Percentiles rank a stretch among this genome's conserved stretches.
These are phyloP conservation scores for Oithona nana DNA, from an alignment of 2,888 invertebrate species.

Conservation along the genomic window DNA sequence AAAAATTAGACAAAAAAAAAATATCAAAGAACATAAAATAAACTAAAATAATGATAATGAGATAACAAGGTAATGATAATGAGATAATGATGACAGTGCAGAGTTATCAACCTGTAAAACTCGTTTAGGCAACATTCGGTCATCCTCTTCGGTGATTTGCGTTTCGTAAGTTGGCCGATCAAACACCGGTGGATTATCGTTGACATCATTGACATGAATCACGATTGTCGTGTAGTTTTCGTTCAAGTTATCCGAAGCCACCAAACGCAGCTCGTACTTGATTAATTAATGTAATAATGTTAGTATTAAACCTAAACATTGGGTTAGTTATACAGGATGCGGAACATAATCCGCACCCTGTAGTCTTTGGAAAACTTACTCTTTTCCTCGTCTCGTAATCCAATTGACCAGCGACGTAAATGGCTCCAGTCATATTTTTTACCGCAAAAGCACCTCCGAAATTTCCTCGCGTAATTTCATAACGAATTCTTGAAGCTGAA, in stretches of 20 bases:
- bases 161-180: conserved; percentile 82
- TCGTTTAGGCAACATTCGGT: conserved; percentile 77
- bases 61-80: conserved; percentile 4
- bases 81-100: conserved; percentile 3
- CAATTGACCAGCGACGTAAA: conserved; percentile 87
- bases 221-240: conserved; percentile 93
- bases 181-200: conserved; percentile 94
- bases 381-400: conserved; percentile 90
- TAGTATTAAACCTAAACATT: too few relatives aligned
- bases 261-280: conserved; percentile 78
- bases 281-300: neutral
- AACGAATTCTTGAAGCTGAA: conserved; percentile 91
- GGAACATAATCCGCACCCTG: too few relatives aligned
- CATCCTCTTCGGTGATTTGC: conserved; percentile 88
- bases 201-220: conserved; percentile 91
- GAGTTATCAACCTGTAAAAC: conserved; percentile 57
- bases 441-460: conserved; percentile 93
- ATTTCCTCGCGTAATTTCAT: conserved; percentile 98
- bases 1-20: conserved; percentile 18
- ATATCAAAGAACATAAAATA: conserved; percentile 13
- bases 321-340: too few relatives aligned
- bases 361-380: conserved; percentile 51
- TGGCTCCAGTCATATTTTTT: conserved; percentile 95
- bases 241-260: conserved; percentile 86
- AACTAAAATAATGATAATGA: neutral